Base-by-base conservation (phyloP, 2,888 invertebrate genomes). In the Enoplolaimus lenunculus region DNA sequence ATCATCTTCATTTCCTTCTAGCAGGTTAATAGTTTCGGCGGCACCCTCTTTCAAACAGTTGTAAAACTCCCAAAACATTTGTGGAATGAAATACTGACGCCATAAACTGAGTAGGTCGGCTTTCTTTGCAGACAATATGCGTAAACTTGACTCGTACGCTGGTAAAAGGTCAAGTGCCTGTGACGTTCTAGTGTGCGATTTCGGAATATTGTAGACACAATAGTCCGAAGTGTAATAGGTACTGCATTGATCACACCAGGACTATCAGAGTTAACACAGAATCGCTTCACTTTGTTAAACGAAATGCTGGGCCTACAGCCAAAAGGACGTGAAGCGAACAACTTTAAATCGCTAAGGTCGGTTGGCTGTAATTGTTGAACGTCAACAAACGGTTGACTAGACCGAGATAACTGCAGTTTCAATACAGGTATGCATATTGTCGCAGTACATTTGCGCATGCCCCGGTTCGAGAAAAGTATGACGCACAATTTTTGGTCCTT, bases 381-480 rank as follows among this genome's bases (percentile, higher is more conserved):
- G 21, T 13, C 45, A 13, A 21, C 7, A 45, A 62, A 62, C 16
- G 31, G n/a, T 7, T 62, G 62, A 13, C 28, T 62, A 16, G 62
- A 29, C 28, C 62, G 62, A 13, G 62, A 26, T 31, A 62, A 29
- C 28, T 16, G 62, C 62, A 26, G 7, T 13, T 62, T 62, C 31
- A 7, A 62, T 26, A 29, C 7, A 62, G 7, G 62, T 16, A 31
- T 62, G 62, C 62, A 62, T 62, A 29, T 13, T 13, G 28, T 62
- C 62, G n/a, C 62, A 62, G 7, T 62, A 13, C 62, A 62, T 62
- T 29, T 62, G 31, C 13, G 62, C 28, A 29, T 62, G 62, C 28
- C 31, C 62, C 7, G 62, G 29, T 62, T 45, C 45, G 7, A 45
- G 45, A 21, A 45, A 45, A 21, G 45, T 45, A 21, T 45, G 45